Evolutionary conservation across 2,797 vertebrate genomes (phyloP).

Genomic region (Poecilia picta): DNA sequence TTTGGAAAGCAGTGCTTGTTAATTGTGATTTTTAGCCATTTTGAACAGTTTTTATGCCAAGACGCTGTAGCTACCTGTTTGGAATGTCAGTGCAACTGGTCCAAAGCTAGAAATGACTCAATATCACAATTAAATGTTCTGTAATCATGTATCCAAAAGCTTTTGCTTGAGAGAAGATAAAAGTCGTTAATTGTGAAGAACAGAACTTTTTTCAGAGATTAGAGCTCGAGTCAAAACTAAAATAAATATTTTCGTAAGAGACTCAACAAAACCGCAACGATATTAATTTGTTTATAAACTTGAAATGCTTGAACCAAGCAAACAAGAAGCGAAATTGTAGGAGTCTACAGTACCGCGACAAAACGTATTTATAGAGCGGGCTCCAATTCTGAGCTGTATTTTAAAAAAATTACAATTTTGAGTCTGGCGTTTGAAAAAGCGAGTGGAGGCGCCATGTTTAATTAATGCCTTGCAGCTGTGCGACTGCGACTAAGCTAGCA

Average conservation of each 20-base stretch:
- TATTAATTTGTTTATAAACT: neutral
- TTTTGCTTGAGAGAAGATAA: neutral
- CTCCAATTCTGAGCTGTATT: neutral
- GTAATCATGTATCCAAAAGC: neutral
- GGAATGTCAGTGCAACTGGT: neutral
- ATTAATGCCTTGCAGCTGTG: conserved; percentile 22
- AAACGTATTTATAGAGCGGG: neutral
- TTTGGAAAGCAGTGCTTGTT: neutral
- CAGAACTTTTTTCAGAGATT: neutral
- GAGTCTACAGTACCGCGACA: neutral
- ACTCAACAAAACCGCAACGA: neutral
- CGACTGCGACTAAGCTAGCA: neutral
- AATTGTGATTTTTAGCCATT: neutral
- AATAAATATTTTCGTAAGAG: neutral
- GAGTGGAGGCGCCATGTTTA: neutral
- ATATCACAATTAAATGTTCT: neutral
- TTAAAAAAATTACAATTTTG: neutral
- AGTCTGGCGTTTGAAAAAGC: neutral
- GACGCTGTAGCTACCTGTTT: neutral
- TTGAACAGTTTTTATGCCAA: neutral
- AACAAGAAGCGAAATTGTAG: neutral
- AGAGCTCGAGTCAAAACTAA: neutral
- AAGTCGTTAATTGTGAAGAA: neutral
- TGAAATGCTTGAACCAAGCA: neutral
- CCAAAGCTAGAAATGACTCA: neutral